A percentile compares a stretch with the other conserved stretches of the same genome.
Conservation (phyloP, 37 sponge, comb jelly and placozoan species). For the Dysidea cf. avara region DNA sequence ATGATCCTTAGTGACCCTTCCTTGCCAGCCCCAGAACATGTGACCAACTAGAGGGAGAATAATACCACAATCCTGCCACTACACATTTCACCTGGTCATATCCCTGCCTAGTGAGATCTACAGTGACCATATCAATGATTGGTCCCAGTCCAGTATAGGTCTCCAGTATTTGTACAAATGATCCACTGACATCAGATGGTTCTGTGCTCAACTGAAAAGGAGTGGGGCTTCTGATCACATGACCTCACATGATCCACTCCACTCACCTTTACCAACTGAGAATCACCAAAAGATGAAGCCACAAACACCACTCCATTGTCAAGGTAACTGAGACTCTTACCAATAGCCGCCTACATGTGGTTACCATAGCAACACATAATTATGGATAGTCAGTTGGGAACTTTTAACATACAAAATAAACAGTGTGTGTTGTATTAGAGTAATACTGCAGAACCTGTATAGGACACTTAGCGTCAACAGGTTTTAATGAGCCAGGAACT, state of each 20-base stretch:
- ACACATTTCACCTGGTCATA: conserved; percentile 54
- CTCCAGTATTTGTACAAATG: conserved; percentile 85
- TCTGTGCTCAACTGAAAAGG: conserved; percentile 14
- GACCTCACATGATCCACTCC: too few relatives aligned
- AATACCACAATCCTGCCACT: background rate
- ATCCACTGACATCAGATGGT: conserved; percentile 32
- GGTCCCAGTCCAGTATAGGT: conserved; percentile 71
- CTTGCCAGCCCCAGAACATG: conserved; percentile 82
- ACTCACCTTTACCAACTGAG: conserved; percentile 84
- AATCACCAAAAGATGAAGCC: conserved; percentile 80
- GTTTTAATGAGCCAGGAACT: too few relatives aligned
- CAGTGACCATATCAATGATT: conserved; percentile 90
- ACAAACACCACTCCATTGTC: conserved; percentile 93
- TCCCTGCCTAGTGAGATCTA: conserved; percentile 89
- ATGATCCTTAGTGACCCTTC: conserved; percentile 84
- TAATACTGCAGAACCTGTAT: background rate
- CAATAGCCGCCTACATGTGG: conserved; percentile 36
- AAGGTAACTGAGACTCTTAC: conserved; percentile 73
- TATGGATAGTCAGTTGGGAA: background rate
- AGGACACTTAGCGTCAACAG: too few relatives aligned
- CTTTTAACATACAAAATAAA: background rate
- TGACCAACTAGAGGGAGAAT: conserved; percentile 63
- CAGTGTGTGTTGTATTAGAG: too few relatives aligned
- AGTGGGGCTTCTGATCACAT: background rate
- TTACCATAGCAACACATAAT: background rate